Evolutionary conservation across 2,797 vertebrate species (phyloP), one percentile per base, ranked within the genome.

Genomic region (Sebastes hubbsi): DNA sequence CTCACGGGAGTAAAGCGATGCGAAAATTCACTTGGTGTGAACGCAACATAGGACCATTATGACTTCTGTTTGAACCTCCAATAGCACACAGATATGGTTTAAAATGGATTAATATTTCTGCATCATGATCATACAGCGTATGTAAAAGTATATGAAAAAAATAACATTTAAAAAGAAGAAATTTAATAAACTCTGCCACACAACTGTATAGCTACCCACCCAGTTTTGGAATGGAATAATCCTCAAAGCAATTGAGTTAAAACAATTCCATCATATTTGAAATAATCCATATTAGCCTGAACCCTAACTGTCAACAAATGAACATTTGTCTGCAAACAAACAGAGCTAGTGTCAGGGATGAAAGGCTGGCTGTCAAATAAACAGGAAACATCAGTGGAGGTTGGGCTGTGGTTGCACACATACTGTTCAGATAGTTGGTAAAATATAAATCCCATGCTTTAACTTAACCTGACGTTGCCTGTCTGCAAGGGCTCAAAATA

Each of bases 401-500:
- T 42, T 62, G 25, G 36, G 66, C 49, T 68, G 58, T 58, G 22
- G 16, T 20, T 49, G 32, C 6, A 75, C 22, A 74, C 42, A 20
- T 71, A 56, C 56, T 62, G 32, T 29, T 65, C 18, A 62, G 2
- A 18, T 63, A 16, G 13, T 6, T 22, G 25, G 22, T 52, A 11
- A 77, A 62, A 75, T 30, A 49, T 75, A 79, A 85, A 93, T 94
- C 94, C 95, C 94, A 96, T 96, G 96, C 95, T 97, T 97, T 96
- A 96, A 95, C 96, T 97, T 95, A 96, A 96, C 96, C 97, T 97
- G 97, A 94, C 95, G 97, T 97, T 98, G 97, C 97, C 97, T 98
- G 97, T 98, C 97, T 98, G 97, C 97, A 97, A 97, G 92, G 97
- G 96, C 96, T 97, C 89, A 78, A 95, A 95, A 97, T 79, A 95